Evolutionary conservation across 1,140 invertebrate genomes (phyloP), one percentile per base, ranked within the genome.

Genomic region (Drosophila leontia): DNA sequence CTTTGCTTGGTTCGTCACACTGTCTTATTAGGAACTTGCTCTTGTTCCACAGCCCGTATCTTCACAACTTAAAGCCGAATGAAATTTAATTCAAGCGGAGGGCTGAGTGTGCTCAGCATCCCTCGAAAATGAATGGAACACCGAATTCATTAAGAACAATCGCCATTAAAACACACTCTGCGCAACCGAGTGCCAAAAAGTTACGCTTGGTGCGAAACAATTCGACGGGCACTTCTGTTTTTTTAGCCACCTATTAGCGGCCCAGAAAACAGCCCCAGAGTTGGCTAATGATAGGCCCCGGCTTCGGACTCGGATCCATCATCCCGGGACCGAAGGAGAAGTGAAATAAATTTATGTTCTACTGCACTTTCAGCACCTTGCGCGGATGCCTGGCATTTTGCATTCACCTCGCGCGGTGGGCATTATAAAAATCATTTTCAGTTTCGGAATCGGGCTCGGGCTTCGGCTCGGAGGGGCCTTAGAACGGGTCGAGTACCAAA

Each of bases 131-230:
- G 80, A 87, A 87, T 87, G 84, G 69, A 77, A 64, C 68, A 63
- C 37, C 57, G 56, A 56, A 60, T 87, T 88, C 83, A 87, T 87
- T 87, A 88, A 87, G 84, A 87, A 87, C 83, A 87, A 87, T 87
- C 77, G 75, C 72, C 71, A 59, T 59, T 45, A 56, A 57, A 71
- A 50, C 4, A 41, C 41, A 72, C 29, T 60, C 41, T 47, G 34
- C 48, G 26, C 42, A 9, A 44, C 55, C 47, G 55, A 69, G 65
- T 88, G 83, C 83, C 83, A 87, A 87, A 86, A 83, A 47, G 75
- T 63, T 70, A 83, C 72, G 82, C 82, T 82, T 88, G 78, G 72
- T 87, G 78, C 62, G 53, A 76, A 82, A 68, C 64, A 82, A 64
- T 82, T 61, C 75, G 62, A 68, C 59, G 23, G 70, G 39, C 72